These are phyloP conservation scores for Pectinophora gossypiella DNA, from an alignment of 1,140 invertebrate genomes.

Conservation along the genomic window DNA sequence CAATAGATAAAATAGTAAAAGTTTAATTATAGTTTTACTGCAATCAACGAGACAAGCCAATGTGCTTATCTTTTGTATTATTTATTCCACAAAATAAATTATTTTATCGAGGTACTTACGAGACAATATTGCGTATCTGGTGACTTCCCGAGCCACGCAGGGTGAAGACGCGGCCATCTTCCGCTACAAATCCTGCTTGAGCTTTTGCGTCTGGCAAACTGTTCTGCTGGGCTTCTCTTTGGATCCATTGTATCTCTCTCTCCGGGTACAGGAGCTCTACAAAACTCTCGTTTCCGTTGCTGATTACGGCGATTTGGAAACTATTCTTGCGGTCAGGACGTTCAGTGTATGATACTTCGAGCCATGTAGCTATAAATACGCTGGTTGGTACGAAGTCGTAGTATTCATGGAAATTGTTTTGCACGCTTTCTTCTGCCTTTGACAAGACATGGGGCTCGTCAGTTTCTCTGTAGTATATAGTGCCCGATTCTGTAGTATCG, in stretches of 20 bases:
- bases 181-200: slow-evolving; percentile 93
- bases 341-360: slow-evolving; percentile 78
- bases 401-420: slow-evolving; percentile 82
- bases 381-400: slow-evolving; percentile 78
- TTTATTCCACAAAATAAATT: too few relatives aligned
- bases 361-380: slow-evolving; percentile 86
- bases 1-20: slow-evolving; percentile 9
- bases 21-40: too few relatives aligned
- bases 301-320: slow-evolving; percentile 89
- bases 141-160: slow-evolving; percentile 92
- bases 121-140: slow-evolving; percentile 78
- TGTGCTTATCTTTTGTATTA: too few relatives aligned
- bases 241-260: slow-evolving; percentile 93
- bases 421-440: slow-evolving; percentile 81
- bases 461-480: slow-evolving; percentile 88
- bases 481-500: slow-evolving; percentile 85
- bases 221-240: slow-evolving; percentile 80
- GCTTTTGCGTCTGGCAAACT: slow-evolving; percentile 90
- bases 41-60: too few relatives aligned
- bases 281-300: slow-evolving; percentile 88
- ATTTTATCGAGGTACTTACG: slow-evolving; percentile 49
- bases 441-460: slow-evolving; percentile 78
- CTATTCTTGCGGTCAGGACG: slow-evolving; percentile 77
- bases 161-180: slow-evolving; percentile 82
- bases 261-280: slow-evolving; percentile 91